Percentiles rank a stretch among this genome's conserved stretches.
Evolutionary conservation across 2,797 vertebrate genomes (phyloP).

Genomic region (Bovichtus variegatus): DNA sequence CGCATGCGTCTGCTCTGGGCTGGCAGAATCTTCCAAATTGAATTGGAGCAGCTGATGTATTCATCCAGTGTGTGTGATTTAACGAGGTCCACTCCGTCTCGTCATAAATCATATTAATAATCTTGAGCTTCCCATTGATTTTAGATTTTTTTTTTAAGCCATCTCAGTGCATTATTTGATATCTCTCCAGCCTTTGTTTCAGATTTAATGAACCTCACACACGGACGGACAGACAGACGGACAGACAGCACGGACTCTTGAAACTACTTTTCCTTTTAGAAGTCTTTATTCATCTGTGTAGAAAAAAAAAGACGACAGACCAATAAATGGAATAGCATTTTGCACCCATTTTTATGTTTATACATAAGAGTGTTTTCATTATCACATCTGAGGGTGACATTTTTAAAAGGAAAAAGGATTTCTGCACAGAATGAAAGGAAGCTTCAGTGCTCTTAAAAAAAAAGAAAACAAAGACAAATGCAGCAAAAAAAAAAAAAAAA

Average conservation of each 20-base stretch:
- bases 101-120: constrained; percentile 74
- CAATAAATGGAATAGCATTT: constrained; percentile 76
- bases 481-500: constrained; percentile 38
- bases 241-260: constrained; percentile 29
- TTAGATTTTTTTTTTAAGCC: constrained; percentile 47
- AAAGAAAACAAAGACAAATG: constrained; percentile 39
- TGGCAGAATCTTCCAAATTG: constrained; percentile 35
- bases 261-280: constrained; percentile 69
- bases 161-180: constrained; percentile 58
- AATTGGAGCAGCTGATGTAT: constrained; percentile 59
- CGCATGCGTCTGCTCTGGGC: constrained; percentile 21
- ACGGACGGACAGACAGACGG: constrained; percentile 12
- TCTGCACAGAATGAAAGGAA: constrained; percentile 79
- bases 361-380: constrained; percentile 80
- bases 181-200: constrained; percentile 51
- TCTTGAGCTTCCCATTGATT: constrained; percentile 64
- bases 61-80: constrained; percentile 76
- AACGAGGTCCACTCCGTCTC: constrained; percentile 61
- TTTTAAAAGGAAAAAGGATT: constrained; percentile 75
- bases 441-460: constrained; percentile 69
- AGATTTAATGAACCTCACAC: constrained; percentile 60
- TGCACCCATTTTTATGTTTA: constrained; percentile 78
- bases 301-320: constrained; percentile 83
- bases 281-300: constrained; percentile 83
- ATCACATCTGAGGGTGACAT: constrained; percentile 78